phyloP scores from a whole-genome alignment of 2,888 invertebrate species.

The Saturnia pavonia region DNA sequence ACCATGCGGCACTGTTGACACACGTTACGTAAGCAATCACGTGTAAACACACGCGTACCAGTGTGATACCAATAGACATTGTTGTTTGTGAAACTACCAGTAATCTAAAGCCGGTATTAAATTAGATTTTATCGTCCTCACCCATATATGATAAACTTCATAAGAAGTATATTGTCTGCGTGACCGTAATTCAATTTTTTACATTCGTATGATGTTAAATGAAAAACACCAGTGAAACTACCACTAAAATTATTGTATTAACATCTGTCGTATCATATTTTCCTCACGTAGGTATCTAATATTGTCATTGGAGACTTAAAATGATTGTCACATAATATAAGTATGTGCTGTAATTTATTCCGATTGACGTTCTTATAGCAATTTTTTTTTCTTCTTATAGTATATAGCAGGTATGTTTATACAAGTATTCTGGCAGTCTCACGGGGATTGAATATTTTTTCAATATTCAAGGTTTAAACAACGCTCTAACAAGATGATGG shows the following conservation, averaged over 20 bases:
- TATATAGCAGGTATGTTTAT: too few relatives aligned
- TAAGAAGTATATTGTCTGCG: not conserved
- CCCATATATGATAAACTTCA: not conserved
- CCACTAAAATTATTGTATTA: too few relatives aligned
- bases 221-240: not conserved
- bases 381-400: too few relatives aligned
- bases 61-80: too few relatives aligned
- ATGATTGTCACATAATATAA: too few relatives aligned
- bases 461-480: too few relatives aligned
- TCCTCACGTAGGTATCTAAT: not conserved
- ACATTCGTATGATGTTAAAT: not conserved
- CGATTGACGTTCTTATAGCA: too few relatives aligned
- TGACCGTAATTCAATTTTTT: not conserved
- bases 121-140: not conserved
- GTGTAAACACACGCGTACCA: not conserved
- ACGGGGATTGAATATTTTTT: too few relatives aligned
- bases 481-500: too few relatives aligned
- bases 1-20: slow-evolving; percentile 3
- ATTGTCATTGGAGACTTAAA: too few relatives aligned
- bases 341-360: too few relatives aligned
- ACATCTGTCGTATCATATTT: not conserved
- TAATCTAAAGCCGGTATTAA: slow-evolving; percentile 14
- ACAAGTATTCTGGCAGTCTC: too few relatives aligned
- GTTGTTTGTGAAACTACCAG: not conserved
- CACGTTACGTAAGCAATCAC: slow-evolving; percentile 1